Evolutionary conservation across 2,113 vertebrate species (phyloP), one percentile per base, ranked within the genome.

Genomic region (Chloebia gouldiae): DNA sequence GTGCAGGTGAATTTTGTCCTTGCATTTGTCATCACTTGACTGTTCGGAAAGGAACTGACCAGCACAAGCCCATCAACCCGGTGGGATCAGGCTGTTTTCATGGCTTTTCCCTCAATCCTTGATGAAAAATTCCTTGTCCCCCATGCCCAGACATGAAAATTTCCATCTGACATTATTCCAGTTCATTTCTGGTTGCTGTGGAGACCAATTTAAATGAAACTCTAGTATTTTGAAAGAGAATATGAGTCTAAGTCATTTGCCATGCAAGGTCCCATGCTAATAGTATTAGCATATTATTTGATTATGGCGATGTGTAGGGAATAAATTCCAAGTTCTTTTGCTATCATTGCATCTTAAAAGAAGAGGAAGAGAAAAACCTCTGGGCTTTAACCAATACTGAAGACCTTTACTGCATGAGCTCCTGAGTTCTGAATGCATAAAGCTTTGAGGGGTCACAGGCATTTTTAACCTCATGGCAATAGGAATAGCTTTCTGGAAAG

Each of bases 171-270:
- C 40, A 15, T 86, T 92, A 79, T 93, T 93, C 91, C 79, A 63
- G 44, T 78, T 95, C 66, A 1, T 75, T 86, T 97, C 82, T 8
- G 56, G 85, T 97, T 92, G 96, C 94, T 94, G 94, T 97, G 85
- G 92, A 96, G 92, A 97, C 93, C 56, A 85, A 83, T 80, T 94
- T 95, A 96, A 96, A 96, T 97, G 92, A 97, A 94, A 94, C 70
- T 84, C 60, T 79, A 88, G 75, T 96, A 93, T 94, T 97, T 93
- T 81, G 92, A 93, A 93, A 96, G 65, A 75, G 84, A 88, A 63
- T 81, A 71, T 86, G 72, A 90, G 94, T 96, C 85, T 86, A 92
- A 95, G 92, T 91, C 95, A 97, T 88, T 93, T 95, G 83, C 53
- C 8, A 81, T 93, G 92, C 96, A 72, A 92, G 84, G 83, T 95